phyloP scores from a whole-genome alignment of 2,113 vertebrate species.

The Pluvianellus socialis region DNA sequence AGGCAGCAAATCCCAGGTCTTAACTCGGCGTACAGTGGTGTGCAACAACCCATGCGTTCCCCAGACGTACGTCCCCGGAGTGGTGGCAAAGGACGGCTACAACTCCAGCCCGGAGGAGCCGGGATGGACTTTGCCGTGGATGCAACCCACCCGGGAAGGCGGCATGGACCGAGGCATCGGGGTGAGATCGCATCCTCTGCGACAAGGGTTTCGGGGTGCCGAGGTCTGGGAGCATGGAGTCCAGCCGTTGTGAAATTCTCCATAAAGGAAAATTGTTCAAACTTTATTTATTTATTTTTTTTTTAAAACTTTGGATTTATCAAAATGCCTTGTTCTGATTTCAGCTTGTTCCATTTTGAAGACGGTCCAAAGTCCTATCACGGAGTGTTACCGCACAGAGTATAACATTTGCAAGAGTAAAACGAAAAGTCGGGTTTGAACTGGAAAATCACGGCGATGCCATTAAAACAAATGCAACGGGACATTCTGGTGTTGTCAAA shows the following conservation, averaged over 20 bases:
- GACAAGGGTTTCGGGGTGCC: neutral
- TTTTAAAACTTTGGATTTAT: neutral
- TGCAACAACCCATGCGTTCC: neutral
- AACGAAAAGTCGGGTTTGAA: neutral
- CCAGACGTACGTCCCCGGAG: neutral
- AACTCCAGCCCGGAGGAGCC: neutral
- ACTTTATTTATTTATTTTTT: neutral
- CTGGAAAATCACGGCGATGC: slow-evolving; percentile 23
- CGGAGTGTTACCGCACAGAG: neutral
- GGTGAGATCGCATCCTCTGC: neutral
- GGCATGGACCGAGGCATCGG: neutral
- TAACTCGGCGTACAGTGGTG: rapidly evolving
- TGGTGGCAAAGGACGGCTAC: no score
- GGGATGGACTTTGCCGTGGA: neutral
- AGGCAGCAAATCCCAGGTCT: neutral
- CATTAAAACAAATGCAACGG: slow-evolving; percentile 12
- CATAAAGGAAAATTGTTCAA: neutral
- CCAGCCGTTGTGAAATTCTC: neutral
- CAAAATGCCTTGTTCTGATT: neutral
- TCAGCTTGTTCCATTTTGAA: slow-evolving; percentile 2
- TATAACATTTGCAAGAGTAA: neutral
- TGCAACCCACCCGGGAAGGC: neutral
- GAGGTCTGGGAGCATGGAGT: neutral
- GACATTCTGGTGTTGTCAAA: slow-evolving; percentile 40
- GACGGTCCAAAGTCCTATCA: neutral